Conservation (phyloP, 2,888 invertebrate genomes). For the Zaprionus obscuricornis region DNA sequence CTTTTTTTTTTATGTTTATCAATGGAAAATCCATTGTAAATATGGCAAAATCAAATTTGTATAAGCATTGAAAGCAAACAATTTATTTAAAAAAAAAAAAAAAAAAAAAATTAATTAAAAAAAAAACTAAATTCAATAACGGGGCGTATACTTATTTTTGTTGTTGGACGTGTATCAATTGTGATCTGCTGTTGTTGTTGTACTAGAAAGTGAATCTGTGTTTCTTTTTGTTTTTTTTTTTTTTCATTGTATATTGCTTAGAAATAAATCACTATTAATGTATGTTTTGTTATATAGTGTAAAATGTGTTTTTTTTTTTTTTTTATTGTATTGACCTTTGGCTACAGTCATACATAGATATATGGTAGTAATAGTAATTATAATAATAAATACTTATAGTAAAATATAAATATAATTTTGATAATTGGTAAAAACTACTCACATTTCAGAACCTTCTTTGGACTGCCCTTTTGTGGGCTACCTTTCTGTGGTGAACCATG, state of each 20-base stretch:
- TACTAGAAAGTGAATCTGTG: conserved; percentile 52
- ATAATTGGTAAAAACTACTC: conserved; percentile 62
- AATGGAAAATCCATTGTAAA: conserved; percentile 18
- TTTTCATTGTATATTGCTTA: too few relatives aligned
- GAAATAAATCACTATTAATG: conserved; percentile 37
- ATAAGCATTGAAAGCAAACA: conserved; percentile 61
- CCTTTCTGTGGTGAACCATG: conserved; percentile 85
- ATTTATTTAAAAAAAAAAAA: conserved; percentile 36
- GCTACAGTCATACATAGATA: conserved; percentile 28
- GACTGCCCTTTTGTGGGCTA: conserved; percentile 85
- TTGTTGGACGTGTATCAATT: conserved; percentile 50
- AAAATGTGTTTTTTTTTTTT: too few relatives aligned
- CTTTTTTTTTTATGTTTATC: background rate
- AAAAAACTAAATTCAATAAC: conserved; percentile 23
- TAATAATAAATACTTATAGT: background rate
- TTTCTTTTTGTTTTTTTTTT: conserved; percentile 41
- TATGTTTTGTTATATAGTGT: too few relatives aligned
- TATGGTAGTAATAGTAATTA: too few relatives aligned
- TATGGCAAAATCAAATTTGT: conserved; percentile 48
- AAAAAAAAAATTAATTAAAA: conserved; percentile 31
- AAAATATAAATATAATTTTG: too few relatives aligned
- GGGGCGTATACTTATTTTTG: conserved; percentile 63
- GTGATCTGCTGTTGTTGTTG: conserved; percentile 41
- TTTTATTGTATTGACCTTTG: conserved; percentile 35
- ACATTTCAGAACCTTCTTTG: conserved; percentile 85